Base-by-base conservation (phyloP, 2,797 vertebrate species). In the Silurus lanzhouensis region DNA sequence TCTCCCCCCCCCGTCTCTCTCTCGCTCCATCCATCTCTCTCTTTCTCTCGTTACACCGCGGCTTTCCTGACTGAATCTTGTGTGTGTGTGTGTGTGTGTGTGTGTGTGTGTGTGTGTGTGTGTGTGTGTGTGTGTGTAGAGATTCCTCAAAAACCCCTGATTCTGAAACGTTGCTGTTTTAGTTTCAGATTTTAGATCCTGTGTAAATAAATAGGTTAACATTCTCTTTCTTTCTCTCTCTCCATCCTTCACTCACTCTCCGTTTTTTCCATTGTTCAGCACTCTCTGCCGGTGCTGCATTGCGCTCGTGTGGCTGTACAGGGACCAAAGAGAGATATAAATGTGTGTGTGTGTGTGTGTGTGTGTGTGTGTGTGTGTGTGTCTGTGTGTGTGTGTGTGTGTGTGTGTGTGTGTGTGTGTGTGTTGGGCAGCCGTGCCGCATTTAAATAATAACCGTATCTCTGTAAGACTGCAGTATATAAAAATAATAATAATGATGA, bases 251-350 rank as follows among this genome's bases (percentile, higher is more conserved):
- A 27, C 55, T 38, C 20, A 25, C 52, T 52, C 74, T 6, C 58
- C 25, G 52, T 22, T 17, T 78, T 44, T 63, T 44, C 55, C 27
- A 38, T 78, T 61, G 76, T 78, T 78, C 76, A 78, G 76, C 76
- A 78, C 38, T 38, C 57, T 78, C 63, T 79, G 85, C 68, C 74
- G 66, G 85, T 89, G 85, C 89, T 89, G 89, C 89, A 89, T 87
- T 89, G 89, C 89, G 89, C 86, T 87, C 82, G 64, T 82, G 81
- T 85, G 79, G 82, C 86, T 76, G 87, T 85, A 82, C 80, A 82
- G 89, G 86, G 87, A 89, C 82, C 71, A 20, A 80, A 76, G 84
- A 75, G 79, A 81, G 84, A 71, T 83, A 71, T 52, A 58, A 20
- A 66, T 81, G 27, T 55, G 44, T 52, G 63, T 67, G 67, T 31